phyloP scores from a whole-genome alignment of 2,888 invertebrate genomes.

The Phorcus lineatus region DNA sequence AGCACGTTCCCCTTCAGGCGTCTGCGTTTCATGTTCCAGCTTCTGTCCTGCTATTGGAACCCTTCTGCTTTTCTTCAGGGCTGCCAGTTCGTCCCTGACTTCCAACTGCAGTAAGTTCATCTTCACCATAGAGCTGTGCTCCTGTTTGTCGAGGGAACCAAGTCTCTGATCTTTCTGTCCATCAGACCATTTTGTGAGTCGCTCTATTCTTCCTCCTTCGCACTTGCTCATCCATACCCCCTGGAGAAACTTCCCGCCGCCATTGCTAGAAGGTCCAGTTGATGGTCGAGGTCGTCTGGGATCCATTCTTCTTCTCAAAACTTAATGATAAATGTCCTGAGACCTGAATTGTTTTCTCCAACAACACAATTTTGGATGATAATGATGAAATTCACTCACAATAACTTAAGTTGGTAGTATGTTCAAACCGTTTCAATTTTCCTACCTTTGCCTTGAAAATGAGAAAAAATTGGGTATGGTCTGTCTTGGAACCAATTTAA shows the following conservation, averaged over 20 bases:
- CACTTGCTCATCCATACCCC: constrained; percentile 17
- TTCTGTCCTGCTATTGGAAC: not conserved
- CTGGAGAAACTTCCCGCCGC: not conserved
- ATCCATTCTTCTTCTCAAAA: not conserved
- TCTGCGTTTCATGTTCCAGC: too few species aligned
- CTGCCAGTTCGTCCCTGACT: not conserved
- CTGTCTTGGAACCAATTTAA: too few species aligned
- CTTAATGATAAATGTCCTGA: too few species aligned
- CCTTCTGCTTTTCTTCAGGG: not conserved
- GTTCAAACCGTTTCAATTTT: not conserved
- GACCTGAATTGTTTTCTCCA: too few species aligned
- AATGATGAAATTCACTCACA: not conserved
- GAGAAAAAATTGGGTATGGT: too few species aligned
- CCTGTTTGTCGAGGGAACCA: not conserved
- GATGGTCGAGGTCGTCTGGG: not conserved
- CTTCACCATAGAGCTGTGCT: constrained; percentile 6
- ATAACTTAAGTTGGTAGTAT: not conserved
- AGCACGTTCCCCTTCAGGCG: too few species aligned
- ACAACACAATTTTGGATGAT: too few species aligned
- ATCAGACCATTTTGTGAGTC: constrained; percentile 11
- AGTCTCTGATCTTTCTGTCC: not conserved
- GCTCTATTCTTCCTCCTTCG: not conserved
- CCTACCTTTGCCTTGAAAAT: too few species aligned
- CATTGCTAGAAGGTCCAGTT: not conserved
- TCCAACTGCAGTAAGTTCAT: constrained; percentile 12